A percentile compares a stretch with the other conserved stretches of the same genome.
phyloP scores from a whole-genome alignment of 2,113 vertebrate species.

The Cacatua alba region DNA sequence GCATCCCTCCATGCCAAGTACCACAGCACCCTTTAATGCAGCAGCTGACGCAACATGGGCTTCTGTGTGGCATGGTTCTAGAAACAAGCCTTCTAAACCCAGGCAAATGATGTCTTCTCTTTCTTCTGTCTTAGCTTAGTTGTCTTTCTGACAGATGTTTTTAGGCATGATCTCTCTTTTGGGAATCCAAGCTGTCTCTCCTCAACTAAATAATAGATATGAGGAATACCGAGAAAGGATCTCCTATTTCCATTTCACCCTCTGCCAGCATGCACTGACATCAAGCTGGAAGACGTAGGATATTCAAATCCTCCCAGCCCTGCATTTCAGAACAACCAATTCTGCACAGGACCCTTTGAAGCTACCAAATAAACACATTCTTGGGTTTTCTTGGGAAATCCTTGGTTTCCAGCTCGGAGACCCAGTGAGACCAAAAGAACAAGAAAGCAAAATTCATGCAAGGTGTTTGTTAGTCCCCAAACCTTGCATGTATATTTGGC shows the following conservation, averaged over 20 bases:
- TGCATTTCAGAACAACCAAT: not conserved
- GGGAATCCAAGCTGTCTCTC: not conserved
- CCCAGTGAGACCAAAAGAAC: not conserved
- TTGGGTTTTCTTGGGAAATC: not conserved
- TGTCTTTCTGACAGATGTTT: not conserved
- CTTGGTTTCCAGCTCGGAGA: not conserved
- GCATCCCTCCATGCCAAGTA: accelerated
- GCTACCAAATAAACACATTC: not conserved
- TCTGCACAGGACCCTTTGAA: not conserved
- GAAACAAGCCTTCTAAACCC: not conserved
- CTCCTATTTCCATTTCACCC: not conserved
- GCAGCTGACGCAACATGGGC: not conserved
- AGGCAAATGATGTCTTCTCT: not conserved
- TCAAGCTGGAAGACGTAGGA: not conserved
- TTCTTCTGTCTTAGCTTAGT: not conserved
- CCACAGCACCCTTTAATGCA: not conserved
- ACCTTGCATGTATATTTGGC: not conserved
- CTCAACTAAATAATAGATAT: not conserved
- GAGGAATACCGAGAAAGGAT: not conserved
- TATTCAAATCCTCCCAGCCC: not conserved
- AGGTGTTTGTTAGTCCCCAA: not conserved
- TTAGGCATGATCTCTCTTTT: not conserved
- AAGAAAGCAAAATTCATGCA: not conserved
- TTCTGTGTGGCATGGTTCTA: not conserved
- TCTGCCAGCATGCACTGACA: not conserved